Base-by-base conservation (phyloP, 2,113 vertebrate species). In the Anarrhichthys ocellatus region DNA sequence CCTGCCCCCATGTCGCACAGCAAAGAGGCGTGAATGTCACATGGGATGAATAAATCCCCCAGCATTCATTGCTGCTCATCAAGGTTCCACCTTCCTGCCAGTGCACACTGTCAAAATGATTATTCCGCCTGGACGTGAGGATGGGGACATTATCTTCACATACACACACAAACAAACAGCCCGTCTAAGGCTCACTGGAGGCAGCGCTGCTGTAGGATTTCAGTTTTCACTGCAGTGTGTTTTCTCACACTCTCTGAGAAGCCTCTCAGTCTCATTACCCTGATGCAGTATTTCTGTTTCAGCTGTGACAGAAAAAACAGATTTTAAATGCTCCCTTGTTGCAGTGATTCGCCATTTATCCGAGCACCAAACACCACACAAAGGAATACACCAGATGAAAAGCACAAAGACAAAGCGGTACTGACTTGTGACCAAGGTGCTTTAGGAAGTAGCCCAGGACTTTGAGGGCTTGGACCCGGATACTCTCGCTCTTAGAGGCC, bases 381-480 rank as follows among this genome's bases (percentile, higher is more conserved):
- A 36, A 56, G 18, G 17, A 59, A 65, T 14, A 69, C 2, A 50
- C 0, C 36, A n/a, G 20, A 27, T 1, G 69, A 22, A 48, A 27
- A 64, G 46, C 4, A 59, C 13, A 66, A 56, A 76, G 29, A 81
- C 17, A 62, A 27, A 54, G 11, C 56, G 14, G 44, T 42, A 97
- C 98, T 97, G 94, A 99, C 98, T 99, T 99, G 95, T 99, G 98
- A 86, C 98, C 98, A 54, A 99, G 96, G 90, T 99, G 98, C 86
- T 99, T 99, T 80, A 99, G 96, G 94, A 99, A 99, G 93, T 99
- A 99, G 83, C 98, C 98, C 50, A 99, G 95, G 83, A 99, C 98
- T 92, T 99, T 99, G 87, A 99, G 96, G 27, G 98, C 98, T 91
- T 99, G 98, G 66, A 99, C 98, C 84, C 98, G 97, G 92, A 99